These are phyloP conservation scores for Drosophila pachea DNA, from an alignment of 1,140 invertebrate species.

Conservation along the genomic window DNA sequence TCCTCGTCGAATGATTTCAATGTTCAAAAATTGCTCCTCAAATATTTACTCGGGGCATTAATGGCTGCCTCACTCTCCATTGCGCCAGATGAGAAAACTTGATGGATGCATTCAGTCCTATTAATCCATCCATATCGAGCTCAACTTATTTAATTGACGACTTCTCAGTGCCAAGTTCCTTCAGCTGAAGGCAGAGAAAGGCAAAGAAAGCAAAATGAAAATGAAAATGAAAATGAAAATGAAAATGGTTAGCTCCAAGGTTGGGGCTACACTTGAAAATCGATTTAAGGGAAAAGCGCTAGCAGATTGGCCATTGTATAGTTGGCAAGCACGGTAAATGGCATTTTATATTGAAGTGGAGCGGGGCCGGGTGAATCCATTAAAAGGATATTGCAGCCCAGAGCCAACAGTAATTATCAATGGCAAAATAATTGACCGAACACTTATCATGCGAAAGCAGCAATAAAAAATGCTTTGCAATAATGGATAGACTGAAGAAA, in stretches of 20 bases:
- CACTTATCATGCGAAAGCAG: constrained; percentile 20
- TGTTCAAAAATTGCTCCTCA: no score
- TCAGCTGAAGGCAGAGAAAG: background rate
- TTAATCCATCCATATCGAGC: background rate
- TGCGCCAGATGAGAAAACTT: no score
- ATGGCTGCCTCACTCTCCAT: no score
- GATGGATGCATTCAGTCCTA: background rate
- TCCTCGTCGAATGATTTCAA: no score
- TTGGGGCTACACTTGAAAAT: constrained; percentile 5
- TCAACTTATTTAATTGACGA: background rate
- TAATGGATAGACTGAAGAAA: no score
- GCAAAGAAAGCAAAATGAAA: no score
- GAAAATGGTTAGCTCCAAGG: background rate
- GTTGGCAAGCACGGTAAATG: constrained; percentile 44
- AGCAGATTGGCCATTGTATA: constrained; percentile 36
- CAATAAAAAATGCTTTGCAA: constrained; percentile 1
- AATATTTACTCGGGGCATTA: no score
- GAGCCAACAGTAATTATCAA: constrained; percentile 63
- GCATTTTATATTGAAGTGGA: constrained; percentile 25
- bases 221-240: background rate
- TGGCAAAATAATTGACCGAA: constrained; percentile 61
- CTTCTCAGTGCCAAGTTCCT: background rate
- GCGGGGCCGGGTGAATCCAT: constrained; percentile 16
- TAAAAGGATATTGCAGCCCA: constrained; percentile 27
- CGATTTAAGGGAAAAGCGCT: constrained; percentile 36